A percentile compares a stretch with the other conserved stretches of the same genome.
Evolutionary conservation across 2,888 invertebrate species (phyloP).

Genomic region (Drosophila subquinaria): DNA sequence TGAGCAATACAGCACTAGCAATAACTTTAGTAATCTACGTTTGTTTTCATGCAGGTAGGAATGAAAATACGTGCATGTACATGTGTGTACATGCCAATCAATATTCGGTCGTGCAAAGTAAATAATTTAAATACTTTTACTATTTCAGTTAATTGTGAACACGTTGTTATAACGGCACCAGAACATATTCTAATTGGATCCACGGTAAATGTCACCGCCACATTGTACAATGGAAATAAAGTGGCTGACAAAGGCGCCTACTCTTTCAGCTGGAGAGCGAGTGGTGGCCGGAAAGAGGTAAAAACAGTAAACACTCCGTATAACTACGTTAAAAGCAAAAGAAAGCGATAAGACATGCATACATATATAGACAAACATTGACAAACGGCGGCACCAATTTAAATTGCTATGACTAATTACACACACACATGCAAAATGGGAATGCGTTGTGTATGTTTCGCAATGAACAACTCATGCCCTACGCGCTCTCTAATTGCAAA

Average conservation of each 20-base stretch:
- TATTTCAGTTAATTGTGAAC: conserved; percentile 65
- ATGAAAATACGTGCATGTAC: neutral
- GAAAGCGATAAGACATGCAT: conserved; percentile 21
- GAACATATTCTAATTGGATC: conserved; percentile 91
- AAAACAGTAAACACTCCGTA: conserved; percentile 14
- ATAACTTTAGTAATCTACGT: conserved; percentile 46
- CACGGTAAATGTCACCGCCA: conserved; percentile 88
- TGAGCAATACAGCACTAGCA: conserved; percentile 18
- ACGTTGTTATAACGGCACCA: conserved; percentile 87
- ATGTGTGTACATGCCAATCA: conserved; percentile 25
- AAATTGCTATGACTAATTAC: conserved; percentile 48
- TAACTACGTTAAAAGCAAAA: conserved; percentile 18
- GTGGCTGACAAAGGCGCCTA: conserved; percentile 86
- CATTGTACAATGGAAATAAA: conserved; percentile 70
- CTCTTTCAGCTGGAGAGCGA: conserved; percentile 88
- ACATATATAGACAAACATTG: neutral
- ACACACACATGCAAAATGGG: conserved; percentile 5
- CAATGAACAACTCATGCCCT: conserved; percentile 13
- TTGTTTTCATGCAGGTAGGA: conserved; percentile 59
- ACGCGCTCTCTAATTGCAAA: neutral
- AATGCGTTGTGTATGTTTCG: neutral
- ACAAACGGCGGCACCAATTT: neutral
- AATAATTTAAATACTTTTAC: conserved; percentile 3
- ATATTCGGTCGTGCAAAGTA: conserved; percentile 22
- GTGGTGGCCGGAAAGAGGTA: conserved; percentile 75